These are phyloP conservation scores for Carterocephalus palaemon DNA, from an alignment of 2,888 invertebrate species.

Conservation along the genomic window DNA sequence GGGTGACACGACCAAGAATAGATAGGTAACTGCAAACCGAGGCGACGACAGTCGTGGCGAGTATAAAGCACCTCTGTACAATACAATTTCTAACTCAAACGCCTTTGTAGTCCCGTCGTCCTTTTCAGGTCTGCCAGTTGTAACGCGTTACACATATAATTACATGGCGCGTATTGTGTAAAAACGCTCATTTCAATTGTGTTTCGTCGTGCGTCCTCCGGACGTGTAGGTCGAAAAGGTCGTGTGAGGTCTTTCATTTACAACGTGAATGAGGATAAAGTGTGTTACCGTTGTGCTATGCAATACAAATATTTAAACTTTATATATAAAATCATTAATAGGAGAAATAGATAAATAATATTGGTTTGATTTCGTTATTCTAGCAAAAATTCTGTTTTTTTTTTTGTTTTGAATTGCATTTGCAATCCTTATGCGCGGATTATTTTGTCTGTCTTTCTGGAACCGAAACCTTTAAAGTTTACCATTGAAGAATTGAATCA, in stretches of 20 bases:
- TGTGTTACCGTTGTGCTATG: too few relatives aligned
- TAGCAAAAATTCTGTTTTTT: too few relatives aligned
- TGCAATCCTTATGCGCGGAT: too few relatives aligned
- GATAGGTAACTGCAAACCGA: constrained; percentile 49
- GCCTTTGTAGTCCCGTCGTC: constrained; percentile 61
- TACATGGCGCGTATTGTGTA: constrained; percentile 45
- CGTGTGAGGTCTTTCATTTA: not conserved
- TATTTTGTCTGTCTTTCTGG: too few relatives aligned
- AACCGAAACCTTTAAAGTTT: too few relatives aligned
- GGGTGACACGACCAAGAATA: constrained; percentile 59
- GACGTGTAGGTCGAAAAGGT: constrained; percentile 1
- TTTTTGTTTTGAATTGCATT: too few relatives aligned
- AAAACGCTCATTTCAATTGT: constrained; percentile 39
- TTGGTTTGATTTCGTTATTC: too few relatives aligned
- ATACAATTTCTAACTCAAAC: constrained; percentile 67
- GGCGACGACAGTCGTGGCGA: constrained; percentile 47
- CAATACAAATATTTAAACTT: too few relatives aligned
- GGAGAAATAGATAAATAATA: too few relatives aligned
- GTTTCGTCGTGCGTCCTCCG: constrained; percentile 16
- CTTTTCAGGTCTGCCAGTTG: constrained; percentile 71
- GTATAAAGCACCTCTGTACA: constrained; percentile 59
- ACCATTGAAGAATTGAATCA: not conserved
- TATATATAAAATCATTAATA: too few relatives aligned
- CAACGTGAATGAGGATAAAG: not conserved
- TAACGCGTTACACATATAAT: constrained; percentile 65